Percentiles rank a stretch among this genome's conserved stretches.
These are phyloP conservation scores for Penelope pileata DNA, from an alignment of 2,113 vertebrate genomes.

Conservation along the genomic window DNA sequence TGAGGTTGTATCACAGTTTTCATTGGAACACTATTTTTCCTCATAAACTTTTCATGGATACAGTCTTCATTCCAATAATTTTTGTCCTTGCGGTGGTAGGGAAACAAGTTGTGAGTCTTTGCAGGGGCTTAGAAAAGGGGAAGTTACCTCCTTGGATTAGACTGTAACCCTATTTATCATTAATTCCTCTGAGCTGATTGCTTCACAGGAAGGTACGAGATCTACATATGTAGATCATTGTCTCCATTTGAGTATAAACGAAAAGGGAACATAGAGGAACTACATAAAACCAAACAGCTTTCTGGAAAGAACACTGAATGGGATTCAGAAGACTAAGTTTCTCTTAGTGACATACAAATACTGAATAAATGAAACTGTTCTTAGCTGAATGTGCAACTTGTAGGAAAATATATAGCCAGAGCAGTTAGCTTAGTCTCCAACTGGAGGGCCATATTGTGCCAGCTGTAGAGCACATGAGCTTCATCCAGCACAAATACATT, in stretches of 20 bases:
- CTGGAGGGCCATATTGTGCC: neutral
- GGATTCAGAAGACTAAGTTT: neutral
- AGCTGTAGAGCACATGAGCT: neutral
- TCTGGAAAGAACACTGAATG: neutral
- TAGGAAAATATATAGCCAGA: neutral
- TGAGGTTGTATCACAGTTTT: neutral
- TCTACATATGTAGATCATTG: neutral
- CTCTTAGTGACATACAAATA: neutral
- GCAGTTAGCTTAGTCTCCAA: neutral
- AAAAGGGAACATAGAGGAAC: neutral
- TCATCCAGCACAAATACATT: neutral
- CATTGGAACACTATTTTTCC: constrained; percentile 11
- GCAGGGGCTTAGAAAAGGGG: neutral
- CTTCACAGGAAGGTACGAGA: neutral
- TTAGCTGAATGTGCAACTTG: neutral
- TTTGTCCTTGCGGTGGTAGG: neutral
- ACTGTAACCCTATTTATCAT: neutral
- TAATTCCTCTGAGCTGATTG: neutral
- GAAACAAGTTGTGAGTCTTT: neutral
- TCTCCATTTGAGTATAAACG: neutral
- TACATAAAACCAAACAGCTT: neutral
- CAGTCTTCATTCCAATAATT: neutral
- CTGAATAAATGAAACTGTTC: neutral
- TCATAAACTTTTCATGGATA: constrained; percentile 25
- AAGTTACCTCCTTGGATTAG: neutral